These are phyloP conservation scores for Chrysochloris asiatica DNA, from an alignment of 2,113 vertebrate genomes.

Conservation along the genomic window DNA sequence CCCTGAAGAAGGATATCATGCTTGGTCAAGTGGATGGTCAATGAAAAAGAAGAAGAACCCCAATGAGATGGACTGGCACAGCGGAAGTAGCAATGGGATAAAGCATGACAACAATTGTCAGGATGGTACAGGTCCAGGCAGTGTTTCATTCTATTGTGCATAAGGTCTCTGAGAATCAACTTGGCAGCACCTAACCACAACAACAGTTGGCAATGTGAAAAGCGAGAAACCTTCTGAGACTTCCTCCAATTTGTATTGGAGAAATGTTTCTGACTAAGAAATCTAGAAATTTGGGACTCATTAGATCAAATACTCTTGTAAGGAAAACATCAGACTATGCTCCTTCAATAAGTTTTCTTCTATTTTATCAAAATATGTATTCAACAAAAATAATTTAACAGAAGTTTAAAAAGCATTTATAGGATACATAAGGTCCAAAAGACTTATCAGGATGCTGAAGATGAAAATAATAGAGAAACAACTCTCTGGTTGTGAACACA, in stretches of 20 bases:
- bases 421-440: background rate
- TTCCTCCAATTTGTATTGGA: background rate
- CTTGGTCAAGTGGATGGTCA: no score
- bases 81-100: no score
- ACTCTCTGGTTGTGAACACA: background rate
- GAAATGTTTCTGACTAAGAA: background rate
- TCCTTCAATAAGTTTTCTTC: background rate
- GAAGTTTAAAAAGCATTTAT: background rate
- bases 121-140: no score
- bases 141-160: no score
- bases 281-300: background rate
- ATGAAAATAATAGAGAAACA: background rate
- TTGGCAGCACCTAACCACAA: no score
- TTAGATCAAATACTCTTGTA: background rate
- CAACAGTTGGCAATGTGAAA: background rate
- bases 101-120: no score
- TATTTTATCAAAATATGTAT: background rate
- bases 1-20: no score
- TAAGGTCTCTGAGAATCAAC: no score
- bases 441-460: background rate
- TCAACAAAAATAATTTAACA: conserved; percentile 5
- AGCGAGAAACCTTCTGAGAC: background rate
- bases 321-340: background rate
- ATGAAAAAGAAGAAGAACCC: no score
- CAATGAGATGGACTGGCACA: no score